Conservation (phyloP, 2,113 vertebrate genomes). For the Felis catus region DNA sequence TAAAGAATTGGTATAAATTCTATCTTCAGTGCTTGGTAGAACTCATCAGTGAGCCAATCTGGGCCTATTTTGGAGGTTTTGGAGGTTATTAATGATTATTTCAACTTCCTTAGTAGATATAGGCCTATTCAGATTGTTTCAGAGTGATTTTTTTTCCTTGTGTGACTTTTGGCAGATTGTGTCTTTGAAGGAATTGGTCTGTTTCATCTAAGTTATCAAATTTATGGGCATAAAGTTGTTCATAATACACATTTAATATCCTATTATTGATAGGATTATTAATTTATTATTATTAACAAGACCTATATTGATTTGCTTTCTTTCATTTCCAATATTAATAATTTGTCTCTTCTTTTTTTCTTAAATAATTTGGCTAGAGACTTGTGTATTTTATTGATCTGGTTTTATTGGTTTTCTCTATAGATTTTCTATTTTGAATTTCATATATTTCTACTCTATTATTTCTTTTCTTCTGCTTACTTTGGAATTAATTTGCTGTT, state of each 20-base stretch:
- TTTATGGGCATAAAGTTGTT: not conserved
- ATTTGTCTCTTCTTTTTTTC: not conserved
- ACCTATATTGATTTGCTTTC: not conserved
- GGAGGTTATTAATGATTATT: not conserved
- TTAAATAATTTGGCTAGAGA: not conserved
- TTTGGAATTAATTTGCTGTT: not conserved
- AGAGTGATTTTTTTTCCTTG: not conserved
- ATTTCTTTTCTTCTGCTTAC: not conserved
- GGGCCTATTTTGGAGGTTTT: not conserved
- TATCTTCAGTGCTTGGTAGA: not conserved
- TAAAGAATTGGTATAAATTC: not conserved
- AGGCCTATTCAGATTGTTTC: not conserved
- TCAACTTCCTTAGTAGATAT: not conserved
- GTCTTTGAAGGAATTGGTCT: not conserved
- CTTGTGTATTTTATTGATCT: not conserved
- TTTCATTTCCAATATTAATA: not conserved
- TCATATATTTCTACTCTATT: not conserved
- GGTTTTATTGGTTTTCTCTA: not conserved
- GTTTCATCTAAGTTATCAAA: not conserved
- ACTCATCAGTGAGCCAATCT: not conserved
- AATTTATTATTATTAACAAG: not conserved
- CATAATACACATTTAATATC: not conserved
- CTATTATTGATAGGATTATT: not conserved
- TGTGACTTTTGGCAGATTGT: not conserved
- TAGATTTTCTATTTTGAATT: not conserved